These are phyloP conservation scores for Rhea americana DNA, from an alignment of 2,113 vertebrate species.

Conservation along the genomic window DNA sequence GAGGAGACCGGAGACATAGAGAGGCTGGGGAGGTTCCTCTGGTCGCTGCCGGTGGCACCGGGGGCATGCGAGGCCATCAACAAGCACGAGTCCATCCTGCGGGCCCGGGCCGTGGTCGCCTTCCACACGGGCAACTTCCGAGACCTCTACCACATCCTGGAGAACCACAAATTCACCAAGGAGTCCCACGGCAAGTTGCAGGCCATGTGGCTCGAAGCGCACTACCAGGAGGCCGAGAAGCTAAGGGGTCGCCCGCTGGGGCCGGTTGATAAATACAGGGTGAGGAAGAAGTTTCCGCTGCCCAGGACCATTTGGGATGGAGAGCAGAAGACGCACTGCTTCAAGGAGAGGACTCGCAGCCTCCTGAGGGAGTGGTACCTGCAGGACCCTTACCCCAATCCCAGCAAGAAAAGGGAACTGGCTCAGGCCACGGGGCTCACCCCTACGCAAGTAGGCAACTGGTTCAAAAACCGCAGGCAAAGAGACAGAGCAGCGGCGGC, in stretches of 20 bases:
- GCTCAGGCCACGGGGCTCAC: slow-evolving; percentile 99
- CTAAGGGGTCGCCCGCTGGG: slow-evolving; percentile 96
- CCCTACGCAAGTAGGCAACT: slow-evolving; percentile 99
- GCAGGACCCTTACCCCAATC: slow-evolving; percentile 99
- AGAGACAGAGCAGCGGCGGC: slow-evolving; percentile 98
- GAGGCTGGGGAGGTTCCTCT: slow-evolving; percentile 97
- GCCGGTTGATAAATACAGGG: slow-evolving; percentile 99
- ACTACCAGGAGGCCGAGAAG: slow-evolving; percentile 99
- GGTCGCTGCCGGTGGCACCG: slow-evolving; percentile 98
- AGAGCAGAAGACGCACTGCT: slow-evolving; percentile 99
- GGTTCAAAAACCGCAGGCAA: slow-evolving; percentile 99
- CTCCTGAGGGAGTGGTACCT: slow-evolving; percentile 99
- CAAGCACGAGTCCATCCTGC: slow-evolving; percentile 99
- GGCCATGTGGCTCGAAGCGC: slow-evolving; percentile 99
- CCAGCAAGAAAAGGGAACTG: slow-evolving; percentile 99
- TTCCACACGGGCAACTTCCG: slow-evolving; percentile 99
- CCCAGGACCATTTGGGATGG: slow-evolving; percentile 99
- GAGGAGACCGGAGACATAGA: slow-evolving; percentile 99
- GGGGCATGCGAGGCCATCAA: slow-evolving; percentile 99
- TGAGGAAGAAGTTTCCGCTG: slow-evolving; percentile 99
- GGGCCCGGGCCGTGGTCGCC: slow-evolving; percentile 96
- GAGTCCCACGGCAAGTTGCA: slow-evolving; percentile 99
- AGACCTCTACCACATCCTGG: slow-evolving; percentile 99
- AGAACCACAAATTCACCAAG: slow-evolving; percentile 99
- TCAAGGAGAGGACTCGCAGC: slow-evolving; percentile 99